Percentiles rank a stretch among this genome's conserved stretches.
Conservation (phyloP, 2,797 vertebrate species). For the Falco berigora region DNA sequence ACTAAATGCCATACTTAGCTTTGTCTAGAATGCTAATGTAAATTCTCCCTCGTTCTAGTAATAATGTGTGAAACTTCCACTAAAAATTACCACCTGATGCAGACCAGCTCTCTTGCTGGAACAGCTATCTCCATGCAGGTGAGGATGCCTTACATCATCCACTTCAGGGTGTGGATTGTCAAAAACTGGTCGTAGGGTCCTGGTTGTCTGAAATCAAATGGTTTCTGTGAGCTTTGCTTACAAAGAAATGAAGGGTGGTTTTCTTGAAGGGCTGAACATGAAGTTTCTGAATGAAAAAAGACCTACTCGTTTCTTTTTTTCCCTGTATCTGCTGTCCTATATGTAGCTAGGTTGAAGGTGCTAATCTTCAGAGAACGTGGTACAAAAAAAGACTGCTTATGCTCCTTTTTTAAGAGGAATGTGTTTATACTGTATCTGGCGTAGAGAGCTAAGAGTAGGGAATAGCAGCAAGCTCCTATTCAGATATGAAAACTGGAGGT, state of each 20-base stretch:
- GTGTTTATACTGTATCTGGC: background rate
- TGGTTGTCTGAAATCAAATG: background rate
- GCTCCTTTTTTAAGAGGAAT: background rate
- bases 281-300: background rate
- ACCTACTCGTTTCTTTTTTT: background rate
- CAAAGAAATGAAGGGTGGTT: background rate
- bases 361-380: background rate
- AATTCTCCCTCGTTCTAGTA: background rate
- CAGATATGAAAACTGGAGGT: background rate
- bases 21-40: background rate
- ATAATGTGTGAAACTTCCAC: background rate
- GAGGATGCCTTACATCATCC: background rate
- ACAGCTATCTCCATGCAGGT: background rate
- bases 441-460: background rate
- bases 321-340: background rate
- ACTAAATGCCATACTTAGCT: fast-evolving
- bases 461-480: background rate
- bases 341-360: background rate
- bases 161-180: background rate
- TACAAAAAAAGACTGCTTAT: background rate
- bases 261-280: background rate
- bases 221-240: background rate
- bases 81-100: background rate
- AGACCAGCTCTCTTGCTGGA: background rate
- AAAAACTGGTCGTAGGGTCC: background rate